Evolutionary conservation across 2,888 invertebrate species (phyloP).

Genomic region (Melinaea menophilus): DNA sequence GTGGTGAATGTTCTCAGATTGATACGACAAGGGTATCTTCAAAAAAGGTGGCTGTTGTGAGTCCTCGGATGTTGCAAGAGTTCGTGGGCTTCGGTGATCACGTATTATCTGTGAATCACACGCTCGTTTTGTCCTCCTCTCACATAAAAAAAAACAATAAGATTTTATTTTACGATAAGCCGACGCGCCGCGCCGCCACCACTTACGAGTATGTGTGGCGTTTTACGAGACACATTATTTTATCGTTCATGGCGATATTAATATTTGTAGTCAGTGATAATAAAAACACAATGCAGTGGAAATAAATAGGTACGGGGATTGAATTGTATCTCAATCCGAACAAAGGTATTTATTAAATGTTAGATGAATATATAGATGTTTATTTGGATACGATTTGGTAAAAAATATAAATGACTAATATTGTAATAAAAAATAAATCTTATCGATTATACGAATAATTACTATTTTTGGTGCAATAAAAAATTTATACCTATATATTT

Average conservation of each 20-base stretch:
- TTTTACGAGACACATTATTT: slow-evolving; percentile 6
- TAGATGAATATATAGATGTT: background rate
- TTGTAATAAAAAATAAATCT: background rate
- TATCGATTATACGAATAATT: too few species aligned
- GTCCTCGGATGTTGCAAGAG: too few species aligned
- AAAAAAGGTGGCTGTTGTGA: too few species aligned
- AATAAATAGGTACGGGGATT: background rate
- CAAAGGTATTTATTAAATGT: background rate
- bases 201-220: background rate
- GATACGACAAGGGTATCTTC: too few species aligned
- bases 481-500: background rate
- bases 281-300: background rate
- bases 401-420: background rate
- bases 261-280: slow-evolving; percentile 8
- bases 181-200: slow-evolving; percentile 6
- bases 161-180: slow-evolving; percentile 7
- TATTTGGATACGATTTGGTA: background rate
- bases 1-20: too few species aligned
- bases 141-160: background rate
- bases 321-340: background rate
- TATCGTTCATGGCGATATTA: background rate
- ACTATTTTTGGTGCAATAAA: too few species aligned
- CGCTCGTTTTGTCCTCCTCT: too few species aligned
- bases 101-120: too few species aligned
- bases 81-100: too few species aligned